Conservation (phyloP, 2,113 vertebrate genomes). For the Chaenogobius annularis region DNA sequence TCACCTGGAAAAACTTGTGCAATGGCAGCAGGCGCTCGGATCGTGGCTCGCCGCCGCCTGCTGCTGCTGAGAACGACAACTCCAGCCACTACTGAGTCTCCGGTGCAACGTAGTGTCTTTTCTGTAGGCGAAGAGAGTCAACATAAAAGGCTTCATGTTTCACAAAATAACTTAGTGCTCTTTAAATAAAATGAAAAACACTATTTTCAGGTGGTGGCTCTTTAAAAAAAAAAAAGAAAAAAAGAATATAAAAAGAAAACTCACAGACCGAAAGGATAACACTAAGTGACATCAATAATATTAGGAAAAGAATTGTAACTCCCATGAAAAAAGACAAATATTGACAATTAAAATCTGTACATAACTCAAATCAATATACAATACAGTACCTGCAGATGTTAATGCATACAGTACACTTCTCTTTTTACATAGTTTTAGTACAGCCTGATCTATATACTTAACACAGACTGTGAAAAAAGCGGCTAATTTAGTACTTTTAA, state of each 20-base stretch:
- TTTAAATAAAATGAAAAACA: constrained; percentile 76
- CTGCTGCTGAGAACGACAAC: constrained; percentile 23
- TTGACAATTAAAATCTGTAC: constrained; percentile 86
- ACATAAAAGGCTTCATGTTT: constrained; percentile 65
- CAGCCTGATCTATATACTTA: constrained; percentile 92
- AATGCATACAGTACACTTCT: constrained; percentile 86
- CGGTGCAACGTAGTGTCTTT: constrained; percentile 61
- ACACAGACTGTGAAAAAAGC: constrained; percentile 84
- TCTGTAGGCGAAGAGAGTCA: constrained; percentile 53
- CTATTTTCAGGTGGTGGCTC: constrained; percentile 68
- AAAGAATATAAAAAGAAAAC: constrained; percentile 27
- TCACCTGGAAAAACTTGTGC: constrained; percentile 71
- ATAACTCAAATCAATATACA: constrained; percentile 92
- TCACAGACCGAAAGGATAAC: constrained; percentile 63
- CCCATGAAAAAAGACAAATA: constrained; percentile 68
- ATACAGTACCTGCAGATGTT: constrained; percentile 92
- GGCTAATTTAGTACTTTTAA: constrained; percentile 59
- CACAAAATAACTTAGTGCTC: constrained; percentile 76
- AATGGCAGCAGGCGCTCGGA: constrained; percentile 57
- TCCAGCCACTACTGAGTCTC: constrained; percentile 44
- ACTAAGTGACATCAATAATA: constrained; percentile 68
- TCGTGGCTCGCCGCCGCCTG: constrained; percentile 7
- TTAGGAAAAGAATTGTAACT: constrained; percentile 67
- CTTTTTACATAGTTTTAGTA: constrained; percentile 93
- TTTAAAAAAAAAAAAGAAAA: constrained; percentile 54